Evolutionary conservation across 2,113 vertebrate species (phyloP).

Genomic region (Nestor notabilis): DNA sequence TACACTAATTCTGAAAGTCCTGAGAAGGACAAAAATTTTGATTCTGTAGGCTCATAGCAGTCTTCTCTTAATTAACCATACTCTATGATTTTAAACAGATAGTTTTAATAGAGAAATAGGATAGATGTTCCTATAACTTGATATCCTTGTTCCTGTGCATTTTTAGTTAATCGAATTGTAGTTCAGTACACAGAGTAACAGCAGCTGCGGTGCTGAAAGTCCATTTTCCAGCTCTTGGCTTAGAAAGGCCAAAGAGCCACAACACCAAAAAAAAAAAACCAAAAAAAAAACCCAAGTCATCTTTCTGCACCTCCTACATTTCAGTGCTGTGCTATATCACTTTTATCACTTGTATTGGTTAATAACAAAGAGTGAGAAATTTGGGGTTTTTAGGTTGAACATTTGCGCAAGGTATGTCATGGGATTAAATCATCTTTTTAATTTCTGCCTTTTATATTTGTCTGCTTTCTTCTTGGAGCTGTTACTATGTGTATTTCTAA

Average conservation of each 20-base stretch:
- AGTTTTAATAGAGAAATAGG: neutral
- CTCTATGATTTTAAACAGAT: neutral
- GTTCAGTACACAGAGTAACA: neutral
- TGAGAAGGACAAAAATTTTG: neutral
- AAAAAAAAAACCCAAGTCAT: neutral
- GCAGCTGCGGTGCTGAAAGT: neutral
- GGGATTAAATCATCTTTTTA: neutral
- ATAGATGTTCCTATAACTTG: neutral
- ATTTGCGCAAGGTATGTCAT: neutral
- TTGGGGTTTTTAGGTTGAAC: neutral
- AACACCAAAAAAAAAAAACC: neutral
- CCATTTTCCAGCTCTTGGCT: neutral
- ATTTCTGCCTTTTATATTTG: conserved; percentile 52
- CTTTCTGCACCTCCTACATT: neutral
- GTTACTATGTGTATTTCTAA: neutral
- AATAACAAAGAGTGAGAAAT: neutral
- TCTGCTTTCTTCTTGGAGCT: neutral
- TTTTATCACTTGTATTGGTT: neutral
- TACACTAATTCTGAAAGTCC: neutral
- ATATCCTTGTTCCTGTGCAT: neutral
- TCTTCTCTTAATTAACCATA: neutral
- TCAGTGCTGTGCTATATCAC: neutral
- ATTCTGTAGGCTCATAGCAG: neutral
- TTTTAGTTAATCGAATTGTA: neutral
- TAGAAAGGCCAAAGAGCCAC: neutral